Percentiles rank a stretch among this genome's conserved stretches.
These are phyloP conservation scores for Eurystomus gularis DNA, from an alignment of 2,113 vertebrate species.

Conservation along the genomic window DNA sequence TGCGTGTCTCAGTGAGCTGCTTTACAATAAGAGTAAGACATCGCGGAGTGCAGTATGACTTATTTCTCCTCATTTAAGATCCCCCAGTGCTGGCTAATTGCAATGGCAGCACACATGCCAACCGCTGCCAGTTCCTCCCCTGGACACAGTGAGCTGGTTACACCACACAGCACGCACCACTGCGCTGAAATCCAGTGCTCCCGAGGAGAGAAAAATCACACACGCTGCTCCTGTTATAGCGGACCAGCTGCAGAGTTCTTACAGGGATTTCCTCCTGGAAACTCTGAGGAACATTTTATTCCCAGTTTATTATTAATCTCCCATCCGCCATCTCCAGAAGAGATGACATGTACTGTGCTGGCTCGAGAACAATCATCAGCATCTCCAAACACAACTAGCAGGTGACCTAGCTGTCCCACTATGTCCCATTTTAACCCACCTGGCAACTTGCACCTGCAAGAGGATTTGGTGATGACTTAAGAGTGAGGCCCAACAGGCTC, in stretches of 20 bases:
- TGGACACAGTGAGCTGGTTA: neutral
- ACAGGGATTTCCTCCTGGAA: neutral
- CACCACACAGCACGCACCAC: neutral
- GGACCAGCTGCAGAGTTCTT: neutral
- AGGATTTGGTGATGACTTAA: neutral
- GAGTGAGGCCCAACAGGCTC: neutral
- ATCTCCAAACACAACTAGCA: neutral
- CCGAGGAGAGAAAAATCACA: neutral
- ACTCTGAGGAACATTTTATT: neutral
- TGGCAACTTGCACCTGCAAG: neutral
- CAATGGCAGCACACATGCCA: neutral
- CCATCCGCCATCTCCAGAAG: neutral
- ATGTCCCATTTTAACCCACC: neutral
- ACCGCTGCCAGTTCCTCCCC: neutral
- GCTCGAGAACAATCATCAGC: neutral
- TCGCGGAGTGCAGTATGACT: neutral
- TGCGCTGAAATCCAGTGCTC: neutral
- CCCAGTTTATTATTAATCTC: neutral
- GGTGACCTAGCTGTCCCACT: neutral
- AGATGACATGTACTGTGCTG: neutral
- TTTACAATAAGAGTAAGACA: neutral
- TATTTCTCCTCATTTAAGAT: neutral
- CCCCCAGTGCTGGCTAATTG: neutral
- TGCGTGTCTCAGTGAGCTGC: neutral
- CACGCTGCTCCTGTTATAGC: rapidly evolving